phyloP scores from a whole-genome alignment of 2,888 invertebrate species.

The Erynnis tages region DNA sequence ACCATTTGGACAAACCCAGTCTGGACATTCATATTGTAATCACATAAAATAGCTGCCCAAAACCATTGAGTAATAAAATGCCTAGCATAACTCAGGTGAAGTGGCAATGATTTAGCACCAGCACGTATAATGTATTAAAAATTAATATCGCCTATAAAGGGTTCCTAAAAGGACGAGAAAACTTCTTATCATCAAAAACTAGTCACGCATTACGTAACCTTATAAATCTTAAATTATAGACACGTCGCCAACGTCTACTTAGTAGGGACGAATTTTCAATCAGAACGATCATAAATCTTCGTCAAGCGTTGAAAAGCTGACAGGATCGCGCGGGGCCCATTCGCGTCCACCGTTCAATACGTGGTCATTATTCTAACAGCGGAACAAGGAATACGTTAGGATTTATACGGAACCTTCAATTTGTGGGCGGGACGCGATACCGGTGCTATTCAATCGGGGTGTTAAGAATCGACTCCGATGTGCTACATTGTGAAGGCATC shows the following conservation, averaged over 20 bases:
- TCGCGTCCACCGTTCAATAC: conserved; percentile 39
- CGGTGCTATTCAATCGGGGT: conserved; percentile 25
- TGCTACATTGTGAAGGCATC: conserved; percentile 24
- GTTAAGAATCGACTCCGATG: conserved; percentile 21
- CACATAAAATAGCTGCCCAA: no score
- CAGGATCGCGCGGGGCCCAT: conserved; percentile 46
- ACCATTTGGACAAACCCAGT: no score
- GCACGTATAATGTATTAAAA: no score
- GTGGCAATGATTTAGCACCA: no score
- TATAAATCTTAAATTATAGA: no score
- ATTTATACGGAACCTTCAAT: conserved; percentile 21
- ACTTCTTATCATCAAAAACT: no score
- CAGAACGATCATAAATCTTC: conserved; percentile 49
- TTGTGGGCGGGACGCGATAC: conserved; percentile 22
- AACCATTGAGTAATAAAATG: no score
- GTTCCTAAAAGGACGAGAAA: no score
- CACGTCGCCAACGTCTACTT: background rate
- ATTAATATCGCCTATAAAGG: no score
- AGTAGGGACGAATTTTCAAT: conserved; percentile 24
- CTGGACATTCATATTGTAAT: no score
- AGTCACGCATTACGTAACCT: no score
- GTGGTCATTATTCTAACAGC: conserved; percentile 39
- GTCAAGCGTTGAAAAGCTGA: conserved; percentile 37
- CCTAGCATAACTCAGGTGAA: no score
- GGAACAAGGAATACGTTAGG: conserved; percentile 27